Percentiles rank a stretch among this genome's conserved stretches.
Evolutionary conservation across 2,888 invertebrate species (phyloP).

Genomic region (Drosophila ustulata): DNA sequence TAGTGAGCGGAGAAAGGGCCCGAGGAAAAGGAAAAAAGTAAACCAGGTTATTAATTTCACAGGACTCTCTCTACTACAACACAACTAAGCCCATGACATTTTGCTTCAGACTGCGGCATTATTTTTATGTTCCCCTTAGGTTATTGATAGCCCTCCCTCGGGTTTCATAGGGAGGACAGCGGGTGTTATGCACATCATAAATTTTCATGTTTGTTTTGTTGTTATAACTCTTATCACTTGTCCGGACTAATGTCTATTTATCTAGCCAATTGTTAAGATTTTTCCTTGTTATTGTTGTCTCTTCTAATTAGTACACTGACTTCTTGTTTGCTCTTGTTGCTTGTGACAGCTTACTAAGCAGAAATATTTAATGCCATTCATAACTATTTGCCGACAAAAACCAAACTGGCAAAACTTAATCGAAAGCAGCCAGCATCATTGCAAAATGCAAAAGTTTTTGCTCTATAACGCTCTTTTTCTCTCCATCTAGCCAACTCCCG

Average conservation of each 20-base stretch:
- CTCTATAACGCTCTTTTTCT: conserved; percentile 3
- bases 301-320: conserved; percentile 56
- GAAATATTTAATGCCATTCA: conserved; percentile 66
- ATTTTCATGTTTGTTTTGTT: conserved; percentile 68
- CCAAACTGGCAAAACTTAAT: conserved; percentile 50
- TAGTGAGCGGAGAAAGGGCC: conserved; percentile 23
- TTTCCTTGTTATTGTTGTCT: conserved; percentile 33
- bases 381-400: conserved; percentile 45
- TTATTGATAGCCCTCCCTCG: conserved; percentile 65
- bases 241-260: conserved; percentile 25
- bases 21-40: conserved; percentile 47
- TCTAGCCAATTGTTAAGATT: conserved; percentile 53
- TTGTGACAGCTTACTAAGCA: conserved; percentile 51
- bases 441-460: conserved; percentile 35
- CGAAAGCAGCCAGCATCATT: conserved; percentile 43
- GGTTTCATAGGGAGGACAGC: conserved; percentile 40
- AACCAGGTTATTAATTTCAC: conserved; percentile 80
- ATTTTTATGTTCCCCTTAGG: conserved; percentile 66
- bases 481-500: conserved; percentile 2
- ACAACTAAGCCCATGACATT: conserved; percentile 37
- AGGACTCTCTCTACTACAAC: conserved; percentile 24
- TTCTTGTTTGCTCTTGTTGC: conserved; percentile 4
- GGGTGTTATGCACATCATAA: conserved; percentile 62
- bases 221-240: conserved; percentile 64
- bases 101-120: conserved; percentile 58